Conservation (phyloP, 1,140 invertebrate species). For the Saccostrea echinata region DNA sequence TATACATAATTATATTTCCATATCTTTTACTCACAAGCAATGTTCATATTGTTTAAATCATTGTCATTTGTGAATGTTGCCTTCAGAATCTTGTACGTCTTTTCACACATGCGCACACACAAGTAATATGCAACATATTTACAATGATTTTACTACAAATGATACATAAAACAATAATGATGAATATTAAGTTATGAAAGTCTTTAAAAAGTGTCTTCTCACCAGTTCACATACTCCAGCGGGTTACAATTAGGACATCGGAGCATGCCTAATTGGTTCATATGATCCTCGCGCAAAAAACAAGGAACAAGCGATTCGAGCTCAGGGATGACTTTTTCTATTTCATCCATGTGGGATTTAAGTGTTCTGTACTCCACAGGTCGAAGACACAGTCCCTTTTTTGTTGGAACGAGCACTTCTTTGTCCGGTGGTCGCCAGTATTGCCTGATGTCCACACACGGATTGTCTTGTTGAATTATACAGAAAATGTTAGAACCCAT, state of each 20-base stretch:
- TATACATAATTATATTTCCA: too few species aligned
- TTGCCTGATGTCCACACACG: neutral
- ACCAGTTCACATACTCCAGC: constrained; percentile 7
- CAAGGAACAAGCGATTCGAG: neutral
- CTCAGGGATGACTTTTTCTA: neutral
- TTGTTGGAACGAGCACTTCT: neutral
- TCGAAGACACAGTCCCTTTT: constrained; percentile 6
- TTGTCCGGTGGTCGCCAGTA: neutral
- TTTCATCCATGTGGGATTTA: too few species aligned
- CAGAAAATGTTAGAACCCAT: constrained; percentile 7
- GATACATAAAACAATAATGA: too few species aligned
- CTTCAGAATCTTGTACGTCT: too few species aligned
- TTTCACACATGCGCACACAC: too few species aligned
- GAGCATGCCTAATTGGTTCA: constrained; percentile 35
- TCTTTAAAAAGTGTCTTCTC: neutral
- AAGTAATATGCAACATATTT: too few species aligned
- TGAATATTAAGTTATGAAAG: too few species aligned
- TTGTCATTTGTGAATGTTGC: too few species aligned
- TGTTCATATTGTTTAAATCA: too few species aligned
- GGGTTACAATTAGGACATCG: neutral
- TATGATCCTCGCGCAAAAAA: constrained; percentile 20
- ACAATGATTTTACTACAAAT: too few species aligned
- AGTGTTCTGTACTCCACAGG: constrained; percentile 13
- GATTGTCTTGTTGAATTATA: constrained; percentile 26
- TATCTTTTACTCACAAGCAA: too few species aligned